phyloP scores from a whole-genome alignment of 2,888 invertebrate species.

The Parnassius apollo region DNA sequence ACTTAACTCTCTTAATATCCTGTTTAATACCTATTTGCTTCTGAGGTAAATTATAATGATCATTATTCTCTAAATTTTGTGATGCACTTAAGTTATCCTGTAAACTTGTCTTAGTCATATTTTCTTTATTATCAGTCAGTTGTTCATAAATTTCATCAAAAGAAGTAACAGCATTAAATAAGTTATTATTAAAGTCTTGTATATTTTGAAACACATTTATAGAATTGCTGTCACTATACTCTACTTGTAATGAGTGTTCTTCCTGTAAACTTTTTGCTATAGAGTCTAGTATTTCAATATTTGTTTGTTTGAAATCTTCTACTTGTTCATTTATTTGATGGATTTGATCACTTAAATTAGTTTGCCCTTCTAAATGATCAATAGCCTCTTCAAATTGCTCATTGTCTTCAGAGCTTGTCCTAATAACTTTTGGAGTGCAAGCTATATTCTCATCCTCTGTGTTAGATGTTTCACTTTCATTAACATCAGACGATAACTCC shows the following conservation, averaged over 20 bases:
- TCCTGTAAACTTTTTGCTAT: slow-evolving; percentile 70
- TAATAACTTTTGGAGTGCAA: slow-evolving; percentile 35
- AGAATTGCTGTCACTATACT: slow-evolving; percentile 34
- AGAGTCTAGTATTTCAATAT: slow-evolving; percentile 70
- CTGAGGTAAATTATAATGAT: background rate
- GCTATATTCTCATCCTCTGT: slow-evolving; percentile 21
- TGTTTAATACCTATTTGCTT: slow-evolving; percentile 34
- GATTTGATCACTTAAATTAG: slow-evolving; percentile 38
- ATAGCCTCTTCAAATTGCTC: slow-evolving; percentile 76
- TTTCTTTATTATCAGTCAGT: slow-evolving; percentile 40
- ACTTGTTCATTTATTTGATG: slow-evolving; percentile 65
- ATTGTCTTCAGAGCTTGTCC: slow-evolving; percentile 73
- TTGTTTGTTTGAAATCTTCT: slow-evolving; percentile 62
- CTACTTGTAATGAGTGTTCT: slow-evolving; percentile 55
- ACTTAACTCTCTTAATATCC: slow-evolving; percentile 39
- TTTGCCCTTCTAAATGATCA: slow-evolving; percentile 67
- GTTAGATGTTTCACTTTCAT: slow-evolving; percentile 39
- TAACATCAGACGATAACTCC: slow-evolving; percentile 62
- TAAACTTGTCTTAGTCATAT: slow-evolving; percentile 17
- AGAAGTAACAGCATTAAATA: slow-evolving; percentile 56
- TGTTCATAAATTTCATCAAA: slow-evolving; percentile 75
- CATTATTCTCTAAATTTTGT: slow-evolving; percentile 7
- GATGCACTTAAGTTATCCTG: slow-evolving; percentile 5
- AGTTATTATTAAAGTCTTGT: slow-evolving; percentile 63
- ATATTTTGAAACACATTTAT: slow-evolving; percentile 23